Conservation (phyloP, 2,888 invertebrate genomes). For the Salticus scenicus region DNA sequence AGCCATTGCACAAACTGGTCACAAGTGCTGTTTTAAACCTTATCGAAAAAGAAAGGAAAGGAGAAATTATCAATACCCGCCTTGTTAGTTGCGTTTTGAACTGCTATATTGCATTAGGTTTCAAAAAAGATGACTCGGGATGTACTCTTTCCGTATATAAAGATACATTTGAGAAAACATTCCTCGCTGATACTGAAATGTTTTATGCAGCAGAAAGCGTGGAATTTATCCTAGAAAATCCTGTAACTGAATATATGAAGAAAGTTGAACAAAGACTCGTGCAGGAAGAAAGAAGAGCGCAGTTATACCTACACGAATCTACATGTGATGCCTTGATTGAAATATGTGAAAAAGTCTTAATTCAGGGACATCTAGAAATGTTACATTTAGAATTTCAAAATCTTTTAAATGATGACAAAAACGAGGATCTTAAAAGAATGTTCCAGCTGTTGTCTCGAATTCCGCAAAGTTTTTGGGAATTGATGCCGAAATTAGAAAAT, state of each 20-base stretch:
- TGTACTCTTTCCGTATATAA: slow-evolving; percentile 82
- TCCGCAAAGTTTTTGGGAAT: slow-evolving; percentile 90
- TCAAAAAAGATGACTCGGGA: slow-evolving; percentile 93
- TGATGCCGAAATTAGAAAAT: slow-evolving; percentile 90
- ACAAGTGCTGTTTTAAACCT: slow-evolving; percentile 97
- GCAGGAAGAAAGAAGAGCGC: slow-evolving; percentile 96
- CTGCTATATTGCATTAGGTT: slow-evolving; percentile 86
- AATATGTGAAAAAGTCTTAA: slow-evolving; percentile 95
- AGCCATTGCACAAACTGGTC: slow-evolving; percentile 80
- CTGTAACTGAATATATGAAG: slow-evolving; percentile 98
- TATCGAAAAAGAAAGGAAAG: slow-evolving; percentile 95
- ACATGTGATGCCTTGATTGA: slow-evolving; percentile 90
- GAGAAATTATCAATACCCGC: slow-evolving; percentile 96
- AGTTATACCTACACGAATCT: slow-evolving; percentile 94
- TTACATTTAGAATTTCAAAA: slow-evolving; percentile 94
- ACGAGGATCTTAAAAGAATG: slow-evolving; percentile 95
- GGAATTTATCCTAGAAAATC: slow-evolving; percentile 93
- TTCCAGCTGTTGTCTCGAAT: slow-evolving; percentile 93
- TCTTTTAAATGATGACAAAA: slow-evolving; percentile 93
- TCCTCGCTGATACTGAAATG: slow-evolving; percentile 93
- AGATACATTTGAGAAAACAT: slow-evolving; percentile 93
- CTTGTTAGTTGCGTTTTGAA: slow-evolving; percentile 97
- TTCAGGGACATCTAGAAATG: slow-evolving; percentile 95
- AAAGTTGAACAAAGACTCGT: slow-evolving; percentile 85
- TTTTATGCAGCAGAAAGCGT: slow-evolving; percentile 96